Evolutionary conservation across 2,797 vertebrate species (phyloP).

Genomic region (Sebastes flavidus): DNA sequence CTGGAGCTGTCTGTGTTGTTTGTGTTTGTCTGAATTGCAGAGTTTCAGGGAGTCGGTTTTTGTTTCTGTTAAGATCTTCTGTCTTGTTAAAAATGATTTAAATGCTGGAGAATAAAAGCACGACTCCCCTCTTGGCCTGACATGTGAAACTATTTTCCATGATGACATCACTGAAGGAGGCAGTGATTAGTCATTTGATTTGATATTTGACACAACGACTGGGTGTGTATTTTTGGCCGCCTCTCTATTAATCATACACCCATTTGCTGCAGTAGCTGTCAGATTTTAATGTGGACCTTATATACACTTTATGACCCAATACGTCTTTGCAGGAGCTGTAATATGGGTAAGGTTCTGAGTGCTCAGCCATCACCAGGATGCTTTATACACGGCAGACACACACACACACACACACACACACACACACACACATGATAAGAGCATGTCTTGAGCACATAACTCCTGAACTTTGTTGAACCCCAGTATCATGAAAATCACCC

Average conservation of each 20-base stretch:
- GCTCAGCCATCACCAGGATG: background rate
- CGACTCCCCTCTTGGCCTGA: slow-evolving; percentile 9
- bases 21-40: background rate
- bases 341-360: slow-evolving; percentile 2
- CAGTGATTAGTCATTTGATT: slow-evolving; percentile 59
- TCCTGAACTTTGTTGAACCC: slow-evolving; percentile 7
- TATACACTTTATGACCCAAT: slow-evolving; percentile 14
- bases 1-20: background rate
- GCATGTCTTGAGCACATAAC: background rate
- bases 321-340: background rate
- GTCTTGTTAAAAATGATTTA: slow-evolving; percentile 15
- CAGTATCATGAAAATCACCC: background rate
- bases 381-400: background rate
- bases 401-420: background rate
- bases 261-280: slow-evolving; percentile 39
- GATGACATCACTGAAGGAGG: slow-evolving; percentile 42
- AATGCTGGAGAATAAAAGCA: slow-evolving; percentile 11
- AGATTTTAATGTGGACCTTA: background rate
- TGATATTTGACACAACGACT: slow-evolving; percentile 56
- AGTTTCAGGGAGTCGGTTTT: background rate
- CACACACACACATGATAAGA: background rate
- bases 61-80: slow-evolving; percentile 9
- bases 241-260: slow-evolving; percentile 22
- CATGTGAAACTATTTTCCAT: slow-evolving; percentile 49
- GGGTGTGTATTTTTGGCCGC: slow-evolving; percentile 65